A percentile compares a stretch with the other conserved stretches of the same genome.
These are phyloP conservation scores for Enteromius viviparus DNA, from an alignment of 2,797 vertebrate species.

Conservation along the genomic window DNA sequence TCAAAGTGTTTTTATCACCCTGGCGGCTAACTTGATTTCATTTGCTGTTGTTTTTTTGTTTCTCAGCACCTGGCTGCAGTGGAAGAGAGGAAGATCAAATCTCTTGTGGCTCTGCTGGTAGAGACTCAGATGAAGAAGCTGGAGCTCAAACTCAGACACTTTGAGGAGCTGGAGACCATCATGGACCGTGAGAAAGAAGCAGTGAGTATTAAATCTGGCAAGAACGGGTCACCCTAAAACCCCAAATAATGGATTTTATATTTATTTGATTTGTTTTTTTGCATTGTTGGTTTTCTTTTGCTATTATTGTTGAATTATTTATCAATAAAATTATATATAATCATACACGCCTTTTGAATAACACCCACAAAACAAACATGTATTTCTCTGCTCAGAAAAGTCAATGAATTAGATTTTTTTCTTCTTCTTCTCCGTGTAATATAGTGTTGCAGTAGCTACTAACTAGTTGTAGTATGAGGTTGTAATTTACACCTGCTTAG, in stretches of 20 bases:
- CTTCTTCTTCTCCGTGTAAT: too few relatives aligned
- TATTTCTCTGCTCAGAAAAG: not conserved
- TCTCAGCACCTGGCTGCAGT: constrained; percentile 92
- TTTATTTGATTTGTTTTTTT: not conserved
- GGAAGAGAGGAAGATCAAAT: constrained; percentile 97
- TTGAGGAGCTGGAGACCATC: constrained; percentile 97
- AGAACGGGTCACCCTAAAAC: not conserved
- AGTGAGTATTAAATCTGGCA: constrained; percentile 75
- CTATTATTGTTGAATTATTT: not conserved
- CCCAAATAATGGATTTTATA: not conserved
- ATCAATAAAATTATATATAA: too few relatives aligned
- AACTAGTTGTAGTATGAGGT: not conserved
- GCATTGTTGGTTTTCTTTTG: too few relatives aligned
- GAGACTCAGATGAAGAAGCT: constrained; percentile 99
- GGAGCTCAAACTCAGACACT: constrained; percentile 97
- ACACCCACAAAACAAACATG: not conserved
- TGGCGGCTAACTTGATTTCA: not conserved
- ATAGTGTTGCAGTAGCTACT: not conserved
- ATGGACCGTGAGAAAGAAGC: constrained; percentile 98
- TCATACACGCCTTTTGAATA: not conserved
- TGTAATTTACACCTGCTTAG: constrained; percentile 8
- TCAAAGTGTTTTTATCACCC: not conserved
- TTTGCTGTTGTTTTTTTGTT: not conserved
- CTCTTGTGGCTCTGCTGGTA: constrained; percentile 94
- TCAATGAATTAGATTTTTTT: not conserved